Base-by-base conservation (phyloP, 2,797 vertebrate species). In the Etheostoma perlongum region DNA sequence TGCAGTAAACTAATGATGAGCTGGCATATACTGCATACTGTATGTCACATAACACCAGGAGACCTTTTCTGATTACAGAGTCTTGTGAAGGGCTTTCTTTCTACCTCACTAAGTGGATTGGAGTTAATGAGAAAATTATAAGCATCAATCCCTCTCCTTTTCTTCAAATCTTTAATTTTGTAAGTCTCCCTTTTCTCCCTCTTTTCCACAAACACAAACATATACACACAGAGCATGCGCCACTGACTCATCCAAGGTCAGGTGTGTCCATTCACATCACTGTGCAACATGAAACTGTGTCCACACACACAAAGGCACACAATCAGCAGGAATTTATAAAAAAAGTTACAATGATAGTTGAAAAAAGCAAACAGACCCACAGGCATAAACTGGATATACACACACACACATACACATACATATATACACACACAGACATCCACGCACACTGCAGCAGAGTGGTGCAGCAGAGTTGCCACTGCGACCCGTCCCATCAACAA, bases 371-470 rank as follows among this genome's bases (percentile, higher is more conserved):
- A 68, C 60, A 73, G 8, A 71, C n/a, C 42, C 33, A 70, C 53
- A 74, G 48, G n/a, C 18, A 11, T 27, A 30, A 6, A 14, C 49
- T 33, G 55, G 11, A 12, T 3, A 11, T 11, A 40, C 2, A 40
- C 10, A 40, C 36, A 10, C 36, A 36, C 25, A 67, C 25, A 67
- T 21, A 68, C 33, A 71, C 19, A 47, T 16, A 49, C 72, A 74
- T 15, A 65, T 62, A 67, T 49, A 66, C 53, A 66, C 53, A 65
- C 60, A 80, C 51, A 59, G 36, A 53, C 53, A 63, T 15, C 57
- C 44, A 84, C 75, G 44, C 73, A 76, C 72, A 90, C 88, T 90
- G 89, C 91, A 91, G 91, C 89, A 92, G 74, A 91, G 86, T 86
- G 85, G 85, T 91, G 92, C 92, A 87, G 89, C 84, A 87, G 75